Conservation (phyloP, 2,888 invertebrate species). For the Mythimna pallens region DNA sequence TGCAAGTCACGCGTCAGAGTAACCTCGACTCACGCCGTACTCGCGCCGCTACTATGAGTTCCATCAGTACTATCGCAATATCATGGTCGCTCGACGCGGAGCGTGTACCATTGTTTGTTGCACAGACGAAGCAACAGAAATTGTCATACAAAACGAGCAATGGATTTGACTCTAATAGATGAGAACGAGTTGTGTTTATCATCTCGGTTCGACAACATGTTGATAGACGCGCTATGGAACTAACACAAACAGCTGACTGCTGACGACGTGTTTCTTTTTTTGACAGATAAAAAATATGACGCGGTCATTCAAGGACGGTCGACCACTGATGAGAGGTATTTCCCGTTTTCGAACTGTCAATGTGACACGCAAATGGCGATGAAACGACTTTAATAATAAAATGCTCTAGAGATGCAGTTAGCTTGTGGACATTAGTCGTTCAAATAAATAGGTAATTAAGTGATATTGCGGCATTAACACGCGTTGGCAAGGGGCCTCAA, state of each 20-base stretch:
- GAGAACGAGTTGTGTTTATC: conserved; percentile 58
- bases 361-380: conserved; percentile 74
- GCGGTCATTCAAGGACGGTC: conserved; percentile 89
- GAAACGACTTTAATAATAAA: conserved; percentile 65
- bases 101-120: conserved; percentile 76
- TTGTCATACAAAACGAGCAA: conserved; percentile 61
- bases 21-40: conserved; percentile 89
- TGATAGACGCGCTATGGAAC: conserved; percentile 86
- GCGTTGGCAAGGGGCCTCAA: conserved; percentile 71
- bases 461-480: conserved; percentile 53
- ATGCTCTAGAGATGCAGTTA: conserved; percentile 59
- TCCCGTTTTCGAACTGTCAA: conserved; percentile 83
- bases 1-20: conserved; percentile 91
- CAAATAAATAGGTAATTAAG: conserved; percentile 52
- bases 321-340: conserved; percentile 82
- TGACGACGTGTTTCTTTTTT: conserved; percentile 85
- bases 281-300: conserved; percentile 87
- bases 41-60: conserved; percentile 81
- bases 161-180: conserved; percentile 62
- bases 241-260: conserved; percentile 89
- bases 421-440: conserved; percentile 41
- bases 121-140: conserved; percentile 6
- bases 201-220: conserved; percentile 76
- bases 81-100: conserved; percentile 52
- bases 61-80: conserved; percentile 72